A percentile compares a stretch with the other conserved stretches of the same genome.
Evolutionary conservation across 2,888 invertebrate species (phyloP).

Genomic region (Hyposoter dolosus): DNA sequence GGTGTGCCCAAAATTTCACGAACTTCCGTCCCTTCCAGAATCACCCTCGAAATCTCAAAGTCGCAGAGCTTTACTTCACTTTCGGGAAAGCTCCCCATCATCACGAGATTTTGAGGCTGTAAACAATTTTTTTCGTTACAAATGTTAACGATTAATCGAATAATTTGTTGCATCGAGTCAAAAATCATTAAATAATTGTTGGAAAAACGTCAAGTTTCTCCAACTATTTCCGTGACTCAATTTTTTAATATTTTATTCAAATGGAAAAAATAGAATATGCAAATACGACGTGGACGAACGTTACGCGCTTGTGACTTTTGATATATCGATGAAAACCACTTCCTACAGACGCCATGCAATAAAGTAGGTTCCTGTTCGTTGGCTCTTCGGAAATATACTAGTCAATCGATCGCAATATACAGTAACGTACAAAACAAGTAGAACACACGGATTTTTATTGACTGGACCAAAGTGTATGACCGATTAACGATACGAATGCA

Average conservation of each 20-base stretch:
- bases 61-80: conserved; percentile 88
- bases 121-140: conserved; percentile 65
- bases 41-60: conserved; percentile 88
- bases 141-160: neutral
- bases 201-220: conserved; percentile 45
- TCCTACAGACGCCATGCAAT: conserved; percentile 58
- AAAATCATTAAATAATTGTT: conserved; percentile 36
- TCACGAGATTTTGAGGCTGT: conserved; percentile 89
- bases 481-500: neutral
- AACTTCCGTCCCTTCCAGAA: conserved; percentile 88
- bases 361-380: conserved; percentile 38
- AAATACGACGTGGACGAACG: conserved; percentile 48
- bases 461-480: neutral
- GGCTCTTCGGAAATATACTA: conserved; percentile 5
- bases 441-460: neutral
- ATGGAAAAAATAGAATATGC: conserved; percentile 37
- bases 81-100: conserved; percentile 87
- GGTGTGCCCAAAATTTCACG: conserved; percentile 89
- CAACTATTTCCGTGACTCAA: neutral
- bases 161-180: conserved; percentile 39
- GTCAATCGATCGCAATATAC: neutral
- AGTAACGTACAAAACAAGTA: neutral
- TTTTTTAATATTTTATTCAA: conserved; percentile 18
- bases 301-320: conserved; percentile 42
- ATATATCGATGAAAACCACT: conserved; percentile 58